A percentile compares a stretch with the other conserved stretches of the same genome.
These are phyloP conservation scores for Romanomermis culicivorax DNA, from an alignment of 2,888 invertebrate genomes.

Conservation along the genomic window DNA sequence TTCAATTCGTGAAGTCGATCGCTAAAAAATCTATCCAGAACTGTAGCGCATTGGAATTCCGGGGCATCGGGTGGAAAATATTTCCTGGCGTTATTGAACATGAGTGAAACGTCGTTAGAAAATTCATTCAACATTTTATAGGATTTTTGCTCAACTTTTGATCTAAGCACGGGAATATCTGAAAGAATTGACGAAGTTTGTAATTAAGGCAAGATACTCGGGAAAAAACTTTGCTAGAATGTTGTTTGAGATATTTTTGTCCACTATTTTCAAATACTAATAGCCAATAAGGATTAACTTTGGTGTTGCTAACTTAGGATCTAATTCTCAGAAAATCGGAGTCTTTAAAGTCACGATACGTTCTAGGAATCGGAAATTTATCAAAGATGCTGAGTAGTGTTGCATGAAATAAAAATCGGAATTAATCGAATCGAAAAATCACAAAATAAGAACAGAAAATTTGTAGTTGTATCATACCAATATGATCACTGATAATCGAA, in stretches of 20 bases:
- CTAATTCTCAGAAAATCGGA: too few relatives aligned
- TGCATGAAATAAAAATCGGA: too few relatives aligned
- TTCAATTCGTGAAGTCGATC: conserved; percentile 39
- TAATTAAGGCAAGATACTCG: not conserved
- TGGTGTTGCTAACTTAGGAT: too few relatives aligned
- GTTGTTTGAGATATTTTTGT: too few relatives aligned
- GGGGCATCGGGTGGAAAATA: conserved; percentile 87
- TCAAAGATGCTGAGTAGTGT: too few relatives aligned
- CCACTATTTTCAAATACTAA: too few relatives aligned
- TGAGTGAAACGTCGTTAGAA: conserved; percentile 88
- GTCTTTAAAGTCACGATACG: too few relatives aligned
- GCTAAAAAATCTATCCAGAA: conserved; percentile 79
- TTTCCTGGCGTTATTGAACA: conserved; percentile 94
- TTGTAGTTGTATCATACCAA: too few relatives aligned
- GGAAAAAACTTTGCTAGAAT: not conserved
- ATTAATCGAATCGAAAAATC: too few relatives aligned
- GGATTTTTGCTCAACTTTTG: conserved; percentile 23
- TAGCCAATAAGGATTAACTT: too few relatives aligned
- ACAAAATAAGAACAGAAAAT: too few relatives aligned
- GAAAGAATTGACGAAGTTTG: conserved; percentile 10
- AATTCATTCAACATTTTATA: conserved; percentile 44
- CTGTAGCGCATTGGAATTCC: conserved; percentile 85
- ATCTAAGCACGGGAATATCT: conserved; percentile 68
- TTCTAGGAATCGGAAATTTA: too few relatives aligned
- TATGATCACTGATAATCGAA: conserved; percentile 38